These are phyloP conservation scores for Metalampra italica DNA, from an alignment of 2,888 invertebrate genomes.

Conservation along the genomic window DNA sequence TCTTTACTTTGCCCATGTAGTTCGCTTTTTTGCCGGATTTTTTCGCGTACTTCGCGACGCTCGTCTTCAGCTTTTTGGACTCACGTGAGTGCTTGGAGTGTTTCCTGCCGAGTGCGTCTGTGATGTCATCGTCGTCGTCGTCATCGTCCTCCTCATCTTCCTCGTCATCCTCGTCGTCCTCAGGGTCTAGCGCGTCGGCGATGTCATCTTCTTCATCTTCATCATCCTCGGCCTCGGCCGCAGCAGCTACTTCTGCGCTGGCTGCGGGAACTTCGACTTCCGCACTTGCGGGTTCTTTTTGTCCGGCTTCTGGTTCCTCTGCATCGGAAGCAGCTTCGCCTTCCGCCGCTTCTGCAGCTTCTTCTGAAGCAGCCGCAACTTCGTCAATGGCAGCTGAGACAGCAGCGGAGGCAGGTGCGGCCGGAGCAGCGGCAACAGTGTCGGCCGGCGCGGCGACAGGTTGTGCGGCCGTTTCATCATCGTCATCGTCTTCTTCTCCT, in stretches of 20 bases:
- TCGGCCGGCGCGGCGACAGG: slow-evolving; percentile 68
- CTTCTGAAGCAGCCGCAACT: slow-evolving; percentile 41
- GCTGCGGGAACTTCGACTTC: slow-evolving; percentile 52
- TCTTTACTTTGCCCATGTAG: slow-evolving; percentile 72
- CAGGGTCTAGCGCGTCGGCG: slow-evolving; percentile 77
- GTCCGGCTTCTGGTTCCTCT: slow-evolving; percentile 60
- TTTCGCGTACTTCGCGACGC: slow-evolving; percentile 61
- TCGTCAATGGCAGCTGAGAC: slow-evolving; percentile 49
- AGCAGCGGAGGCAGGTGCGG: slow-evolving; percentile 42
- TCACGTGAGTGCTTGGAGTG: slow-evolving; percentile 85
- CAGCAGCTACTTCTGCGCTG: slow-evolving; percentile 49
- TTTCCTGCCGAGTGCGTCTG: slow-evolving; percentile 80
- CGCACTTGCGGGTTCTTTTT: slow-evolving; percentile 62
- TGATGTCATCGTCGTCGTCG: slow-evolving; percentile 80
- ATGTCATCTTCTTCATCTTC: slow-evolving; percentile 80
- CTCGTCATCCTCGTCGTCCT: slow-evolving; percentile 82
- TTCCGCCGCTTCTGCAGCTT: slow-evolving; percentile 47
- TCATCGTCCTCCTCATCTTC: slow-evolving; percentile 84
- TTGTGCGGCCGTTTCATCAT: slow-evolving; percentile 72
- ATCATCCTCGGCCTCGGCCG: slow-evolving; percentile 74
- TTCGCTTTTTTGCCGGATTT: slow-evolving; percentile 72
- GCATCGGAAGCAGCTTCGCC: slow-evolving; percentile 60
- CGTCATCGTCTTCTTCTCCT: slow-evolving; percentile 77
- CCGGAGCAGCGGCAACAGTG: slow-evolving; percentile 56
- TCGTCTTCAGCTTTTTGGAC: slow-evolving; percentile 84